Evolutionary conservation across 2,113 vertebrate species (phyloP).

Genomic region (Sinocyclocheilus maitianheensis): DNA sequence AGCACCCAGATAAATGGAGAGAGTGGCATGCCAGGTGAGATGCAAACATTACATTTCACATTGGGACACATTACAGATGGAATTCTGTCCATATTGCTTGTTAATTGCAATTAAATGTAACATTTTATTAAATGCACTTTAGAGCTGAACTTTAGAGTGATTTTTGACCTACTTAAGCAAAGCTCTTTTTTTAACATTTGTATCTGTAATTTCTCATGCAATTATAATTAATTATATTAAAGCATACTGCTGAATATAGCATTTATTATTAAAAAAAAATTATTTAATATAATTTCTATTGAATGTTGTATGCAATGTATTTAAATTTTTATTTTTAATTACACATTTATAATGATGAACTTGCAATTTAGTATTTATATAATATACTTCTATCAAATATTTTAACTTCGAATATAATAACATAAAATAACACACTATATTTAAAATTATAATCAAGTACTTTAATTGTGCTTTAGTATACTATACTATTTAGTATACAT

Average conservation of each 20-base stretch:
- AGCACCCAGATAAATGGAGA: slow-evolving; percentile 88
- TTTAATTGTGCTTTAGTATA: no score
- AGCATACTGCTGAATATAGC: background rate
- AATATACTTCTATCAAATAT: background rate
- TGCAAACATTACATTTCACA: background rate
- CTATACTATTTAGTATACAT: no score
- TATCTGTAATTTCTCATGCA: background rate
- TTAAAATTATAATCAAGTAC: background rate
- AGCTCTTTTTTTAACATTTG: no score
- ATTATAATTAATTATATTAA: background rate
- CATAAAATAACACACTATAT: background rate
- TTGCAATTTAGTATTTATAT: background rate
- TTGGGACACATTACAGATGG: background rate
- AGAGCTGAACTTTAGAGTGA: background rate
- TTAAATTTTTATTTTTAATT: background rate
- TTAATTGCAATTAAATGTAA: background rate
- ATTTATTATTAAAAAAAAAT: background rate
- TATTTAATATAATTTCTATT: background rate
- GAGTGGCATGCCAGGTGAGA: slow-evolving; percentile 84
- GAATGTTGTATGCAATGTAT: background rate
- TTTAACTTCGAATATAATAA: background rate
- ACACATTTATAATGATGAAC: background rate
- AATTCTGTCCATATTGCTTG: background rate
- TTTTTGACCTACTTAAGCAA: background rate
- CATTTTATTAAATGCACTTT: background rate